Base-by-base conservation (phyloP, 2,888 invertebrate species). In the Acleris emargana region DNA sequence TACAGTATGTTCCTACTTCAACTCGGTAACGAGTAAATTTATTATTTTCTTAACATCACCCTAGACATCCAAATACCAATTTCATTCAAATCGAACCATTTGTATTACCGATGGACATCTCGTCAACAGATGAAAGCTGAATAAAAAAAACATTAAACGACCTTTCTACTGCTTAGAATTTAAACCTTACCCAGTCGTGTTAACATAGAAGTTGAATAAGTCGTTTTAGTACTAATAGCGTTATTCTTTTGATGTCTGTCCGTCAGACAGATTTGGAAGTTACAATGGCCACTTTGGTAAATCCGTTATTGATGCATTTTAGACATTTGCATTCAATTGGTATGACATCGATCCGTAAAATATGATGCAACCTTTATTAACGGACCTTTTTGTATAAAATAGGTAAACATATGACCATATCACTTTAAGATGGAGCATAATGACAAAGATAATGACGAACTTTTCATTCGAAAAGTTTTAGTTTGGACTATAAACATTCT, bases 271-370 rank as follows among this genome's bases (percentile, higher is more conserved):
- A 54, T 64, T 64, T 64, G 64, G 49, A 47, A 18, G 47, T 52
- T 53, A 76, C 73, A 76, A 76, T 75, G 70, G 67, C 69, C 71
- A 70, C 67, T 67, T 73, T 68, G 63, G 64, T 68, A 68, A 67
- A 64, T 59, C 61, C 58, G 62, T 67, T 61, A 52, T 52, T 50
- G 57, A 67, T 62, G 61, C 63, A 38, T 58, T 62, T 55, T 42
- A 42, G 20, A 51, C 61, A 67, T 62, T 67, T 62, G 62, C 55
- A 58, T 62, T 57, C 57, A 61, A 62, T 62, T 53, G n/a, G 32
- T 32, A 11, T 32, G 32, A 32, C 32, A 32, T 64, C 64, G 64
- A 64, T 53, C 52, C 58, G 58, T 13, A 51, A 16, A 52, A 22
- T 43, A 51, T 25, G 20, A 51, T 13, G 25, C 28, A 28, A 52